A percentile compares a stretch with the other conserved stretches of the same genome.
phyloP scores from a whole-genome alignment of 2,113 vertebrate species.

The Anser cygnoides region DNA sequence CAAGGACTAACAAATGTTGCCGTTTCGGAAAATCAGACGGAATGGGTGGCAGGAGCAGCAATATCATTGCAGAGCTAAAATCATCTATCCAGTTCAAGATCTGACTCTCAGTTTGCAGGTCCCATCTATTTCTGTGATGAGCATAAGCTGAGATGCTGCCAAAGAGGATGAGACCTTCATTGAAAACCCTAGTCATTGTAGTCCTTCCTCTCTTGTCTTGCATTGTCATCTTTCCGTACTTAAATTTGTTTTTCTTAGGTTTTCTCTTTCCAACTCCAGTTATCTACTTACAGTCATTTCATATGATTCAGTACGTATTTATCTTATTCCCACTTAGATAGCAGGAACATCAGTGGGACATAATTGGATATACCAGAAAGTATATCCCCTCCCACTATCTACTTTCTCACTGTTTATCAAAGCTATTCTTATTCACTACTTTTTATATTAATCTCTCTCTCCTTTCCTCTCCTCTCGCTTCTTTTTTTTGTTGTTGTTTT shows the following conservation, averaged over 20 bases:
- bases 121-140: background rate
- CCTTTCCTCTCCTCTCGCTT: background rate
- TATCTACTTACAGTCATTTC: background rate
- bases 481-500: background rate
- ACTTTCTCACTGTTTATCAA: background rate
- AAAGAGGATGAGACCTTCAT: background rate
- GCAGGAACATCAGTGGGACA: background rate
- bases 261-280: background rate
- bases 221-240: background rate
- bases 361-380: background rate
- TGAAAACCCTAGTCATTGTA: background rate
- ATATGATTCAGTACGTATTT: background rate
- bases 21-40: background rate
- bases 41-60: background rate
- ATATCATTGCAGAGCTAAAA: background rate
- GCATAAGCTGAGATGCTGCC: background rate
- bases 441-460: background rate
- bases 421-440: background rate
- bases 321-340: background rate
- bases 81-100: background rate
- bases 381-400: background rate
- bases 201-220: background rate
- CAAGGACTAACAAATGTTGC: background rate
- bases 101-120: background rate
- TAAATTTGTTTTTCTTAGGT: background rate